phyloP scores from a whole-genome alignment of 2,797 vertebrate genomes.

The Moxostoma hubbsi region DNA sequence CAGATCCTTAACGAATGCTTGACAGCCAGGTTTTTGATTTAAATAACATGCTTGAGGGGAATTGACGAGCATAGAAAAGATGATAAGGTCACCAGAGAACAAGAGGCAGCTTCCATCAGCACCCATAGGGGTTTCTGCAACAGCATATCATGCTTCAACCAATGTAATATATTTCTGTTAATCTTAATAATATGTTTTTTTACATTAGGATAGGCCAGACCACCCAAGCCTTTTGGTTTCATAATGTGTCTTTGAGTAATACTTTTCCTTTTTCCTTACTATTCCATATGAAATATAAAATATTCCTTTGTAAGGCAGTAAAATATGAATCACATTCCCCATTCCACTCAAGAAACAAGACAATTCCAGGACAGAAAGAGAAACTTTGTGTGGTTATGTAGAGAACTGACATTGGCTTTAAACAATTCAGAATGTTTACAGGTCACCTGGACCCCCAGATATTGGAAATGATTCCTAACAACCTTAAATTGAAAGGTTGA shows the following conservation, averaged over 20 bases:
- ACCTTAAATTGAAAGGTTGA: too few species aligned
- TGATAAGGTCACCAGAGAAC: too few species aligned
- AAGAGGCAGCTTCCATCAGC: neutral
- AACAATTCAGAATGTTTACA: too few species aligned
- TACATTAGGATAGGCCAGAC: neutral
- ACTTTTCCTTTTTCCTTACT: neutral
- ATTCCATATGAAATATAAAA: neutral
- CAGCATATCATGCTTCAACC: neutral
- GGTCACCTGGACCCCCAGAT: too few species aligned
- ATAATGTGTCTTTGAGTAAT: neutral
- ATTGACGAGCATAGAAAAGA: neutral
- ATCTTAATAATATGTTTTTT: neutral
- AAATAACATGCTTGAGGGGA: neutral
- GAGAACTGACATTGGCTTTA: too few species aligned
- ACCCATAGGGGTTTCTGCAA: neutral
- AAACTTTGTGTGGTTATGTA: too few species aligned
- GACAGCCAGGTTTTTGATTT: neutral
- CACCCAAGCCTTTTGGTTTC: neutral
- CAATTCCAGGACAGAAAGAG: too few species aligned
- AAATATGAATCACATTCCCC: neutral
- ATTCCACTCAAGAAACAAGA: too few species aligned
- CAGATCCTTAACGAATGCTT: neutral
- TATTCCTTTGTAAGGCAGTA: neutral
- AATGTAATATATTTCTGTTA: neutral
- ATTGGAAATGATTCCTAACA: too few species aligned